These are phyloP conservation scores for Yoshiicerus persimilis DNA, from an alignment of 1,140 invertebrate species.

Conservation along the genomic window DNA sequence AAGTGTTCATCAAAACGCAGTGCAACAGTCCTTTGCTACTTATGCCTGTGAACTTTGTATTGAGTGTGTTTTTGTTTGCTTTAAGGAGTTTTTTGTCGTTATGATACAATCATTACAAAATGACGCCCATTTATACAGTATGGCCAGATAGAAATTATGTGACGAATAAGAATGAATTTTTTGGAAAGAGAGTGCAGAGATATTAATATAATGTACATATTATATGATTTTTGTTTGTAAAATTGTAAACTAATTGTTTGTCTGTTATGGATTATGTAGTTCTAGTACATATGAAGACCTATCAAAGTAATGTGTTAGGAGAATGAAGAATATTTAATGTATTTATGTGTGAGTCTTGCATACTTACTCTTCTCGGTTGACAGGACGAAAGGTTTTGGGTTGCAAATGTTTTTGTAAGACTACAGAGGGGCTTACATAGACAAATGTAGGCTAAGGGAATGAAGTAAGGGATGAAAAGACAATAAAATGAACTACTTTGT, in stretches of 20 bases:
- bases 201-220: not conserved
- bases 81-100: not conserved
- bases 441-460: not conserved
- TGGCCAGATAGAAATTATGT: not conserved
- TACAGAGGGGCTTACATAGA: not conserved
- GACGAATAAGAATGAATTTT: not conserved
- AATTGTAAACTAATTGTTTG: not conserved
- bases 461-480: slow-evolving; percentile 8
- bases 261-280: not conserved
- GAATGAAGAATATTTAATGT: not conserved
- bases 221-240: not conserved
- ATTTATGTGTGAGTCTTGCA: not conserved
- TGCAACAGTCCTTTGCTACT: not conserved
- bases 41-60: not conserved
- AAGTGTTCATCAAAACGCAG: slow-evolving; percentile 2
- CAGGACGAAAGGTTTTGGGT: not conserved
- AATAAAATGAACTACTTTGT: not conserved
- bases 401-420: not conserved
- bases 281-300: not conserved
- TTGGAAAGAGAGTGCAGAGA: not conserved
- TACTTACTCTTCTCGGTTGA: not conserved
- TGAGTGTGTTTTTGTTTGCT: not conserved
- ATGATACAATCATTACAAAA: not conserved
- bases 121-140: not conserved
- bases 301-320: not conserved